Percentiles rank a stretch among this genome's conserved stretches.
phyloP scores from a whole-genome alignment of 2,888 invertebrate genomes.

The Uloborus plumipes region DNA sequence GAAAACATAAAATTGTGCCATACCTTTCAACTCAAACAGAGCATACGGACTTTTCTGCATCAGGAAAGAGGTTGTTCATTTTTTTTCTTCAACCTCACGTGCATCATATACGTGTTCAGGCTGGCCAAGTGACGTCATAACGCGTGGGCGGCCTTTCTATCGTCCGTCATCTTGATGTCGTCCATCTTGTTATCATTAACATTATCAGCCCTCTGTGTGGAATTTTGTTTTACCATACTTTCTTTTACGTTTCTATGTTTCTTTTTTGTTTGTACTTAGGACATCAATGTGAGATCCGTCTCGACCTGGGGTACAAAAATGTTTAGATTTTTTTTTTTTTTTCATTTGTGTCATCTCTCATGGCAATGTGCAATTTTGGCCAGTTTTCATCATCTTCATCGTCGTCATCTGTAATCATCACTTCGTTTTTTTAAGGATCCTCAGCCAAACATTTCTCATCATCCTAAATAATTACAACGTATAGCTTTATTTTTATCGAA shows the following conservation, averaged over 20 bases:
- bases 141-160: constrained; percentile 39
- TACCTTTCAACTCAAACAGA: constrained; percentile 38
- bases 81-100: constrained; percentile 15
- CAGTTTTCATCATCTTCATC: constrained; percentile 19
- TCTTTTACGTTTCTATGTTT: not conserved
- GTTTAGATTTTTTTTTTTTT: too few relatives aligned
- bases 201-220: constrained; percentile 1
- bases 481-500: too few relatives aligned
- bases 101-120: constrained; percentile 56
- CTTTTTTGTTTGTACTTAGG: constrained; percentile 44
- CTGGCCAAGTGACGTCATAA: constrained; percentile 44
- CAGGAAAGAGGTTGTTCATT: constrained; percentile 16
- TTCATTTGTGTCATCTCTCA: constrained; percentile 21
- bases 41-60: constrained; percentile 13
- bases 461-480: too few relatives aligned
- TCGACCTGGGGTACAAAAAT: constrained; percentile 30
- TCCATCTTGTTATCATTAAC: constrained; percentile 57
- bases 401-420: not conserved
- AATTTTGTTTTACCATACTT: not conserved
- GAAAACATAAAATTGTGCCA: constrained; percentile 50
- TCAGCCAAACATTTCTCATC: too few relatives aligned
- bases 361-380: constrained; percentile 19
- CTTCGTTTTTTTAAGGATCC: too few relatives aligned
- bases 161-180: constrained; percentile 63
- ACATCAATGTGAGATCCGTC: constrained; percentile 44